Percentiles rank a stretch among this genome's conserved stretches.
Evolutionary conservation across 2,113 vertebrate genomes (phyloP).

Genomic region (human): DNA sequence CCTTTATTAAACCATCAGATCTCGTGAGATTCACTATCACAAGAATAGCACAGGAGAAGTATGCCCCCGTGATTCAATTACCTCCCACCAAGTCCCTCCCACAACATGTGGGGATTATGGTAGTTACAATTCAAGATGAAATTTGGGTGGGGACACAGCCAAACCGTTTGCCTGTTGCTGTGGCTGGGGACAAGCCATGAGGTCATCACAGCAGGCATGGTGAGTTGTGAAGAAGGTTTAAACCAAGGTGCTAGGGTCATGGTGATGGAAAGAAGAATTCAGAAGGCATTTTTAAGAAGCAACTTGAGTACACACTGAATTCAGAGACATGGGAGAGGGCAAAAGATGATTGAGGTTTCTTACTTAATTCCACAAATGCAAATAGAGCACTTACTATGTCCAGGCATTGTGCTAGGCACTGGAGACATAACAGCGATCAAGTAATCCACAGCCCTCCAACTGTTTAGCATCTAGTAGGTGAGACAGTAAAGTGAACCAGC

Average conservation of each 20-base stretch:
- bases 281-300: not conserved
- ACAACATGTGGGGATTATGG: too few species aligned
- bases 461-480: not conserved
- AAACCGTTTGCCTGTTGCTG: not conserved
- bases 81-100: too few species aligned
- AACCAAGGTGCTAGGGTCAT: not conserved
- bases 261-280: not conserved
- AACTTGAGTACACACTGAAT: not conserved
- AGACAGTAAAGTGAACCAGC: not conserved
- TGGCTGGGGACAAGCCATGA: not conserved
- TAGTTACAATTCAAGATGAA: too few species aligned
- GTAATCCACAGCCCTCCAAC: not conserved
- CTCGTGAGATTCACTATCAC: too few species aligned
- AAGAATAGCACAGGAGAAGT: too few species aligned
- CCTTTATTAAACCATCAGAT: too few species aligned
- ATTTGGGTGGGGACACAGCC: too few species aligned
- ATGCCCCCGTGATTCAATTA: too few species aligned
- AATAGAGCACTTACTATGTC: not conserved
- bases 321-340: not conserved
- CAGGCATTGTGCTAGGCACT: not conserved
- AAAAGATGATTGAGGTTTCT: not conserved
- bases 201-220: not conserved
- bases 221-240: not conserved
- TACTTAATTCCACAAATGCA: not conserved
- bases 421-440: accelerated